Percentiles rank a stretch among this genome's conserved stretches.
phyloP scores from a whole-genome alignment of 2,113 vertebrate species.

The Pogonocichla stellata region DNA sequence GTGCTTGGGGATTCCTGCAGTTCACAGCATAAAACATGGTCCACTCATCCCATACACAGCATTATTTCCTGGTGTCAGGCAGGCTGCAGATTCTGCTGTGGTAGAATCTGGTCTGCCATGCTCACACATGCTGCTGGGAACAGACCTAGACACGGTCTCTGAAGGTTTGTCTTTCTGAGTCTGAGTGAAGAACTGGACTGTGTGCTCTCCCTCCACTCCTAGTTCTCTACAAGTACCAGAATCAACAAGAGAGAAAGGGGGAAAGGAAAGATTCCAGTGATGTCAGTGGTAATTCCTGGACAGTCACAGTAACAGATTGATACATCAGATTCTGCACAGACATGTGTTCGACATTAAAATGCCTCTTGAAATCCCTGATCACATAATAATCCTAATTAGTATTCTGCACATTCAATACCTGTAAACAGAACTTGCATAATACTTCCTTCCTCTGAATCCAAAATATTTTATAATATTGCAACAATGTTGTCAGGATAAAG shows the following conservation, averaged over 20 bases:
- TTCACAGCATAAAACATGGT: neutral
- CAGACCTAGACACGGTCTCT: neutral
- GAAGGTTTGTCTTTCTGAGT: neutral
- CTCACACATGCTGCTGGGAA: neutral
- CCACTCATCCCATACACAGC: neutral
- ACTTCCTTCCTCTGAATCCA: neutral
- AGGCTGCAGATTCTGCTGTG: neutral
- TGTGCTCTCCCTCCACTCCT: neutral
- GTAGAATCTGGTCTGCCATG: neutral
- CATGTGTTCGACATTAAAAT: neutral
- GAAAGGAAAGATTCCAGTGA: neutral
- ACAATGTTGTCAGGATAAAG: neutral
- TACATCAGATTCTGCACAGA: neutral
- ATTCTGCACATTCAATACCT: neutral
- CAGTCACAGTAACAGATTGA: neutral
- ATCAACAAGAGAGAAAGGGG: neutral
- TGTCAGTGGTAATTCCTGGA: neutral
- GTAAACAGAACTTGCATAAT: slow-evolving; percentile 3
- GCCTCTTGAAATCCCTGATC: neutral
- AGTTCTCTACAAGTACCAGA: neutral
- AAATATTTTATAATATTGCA: neutral
- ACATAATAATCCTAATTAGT: neutral
- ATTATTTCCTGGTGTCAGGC: neutral
- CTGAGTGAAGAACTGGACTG: neutral
- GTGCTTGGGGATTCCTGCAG: neutral